Evolutionary conservation across 2,888 invertebrate genomes (phyloP), one percentile per base, ranked within the genome.

Genomic region (Trilocha varians): DNA sequence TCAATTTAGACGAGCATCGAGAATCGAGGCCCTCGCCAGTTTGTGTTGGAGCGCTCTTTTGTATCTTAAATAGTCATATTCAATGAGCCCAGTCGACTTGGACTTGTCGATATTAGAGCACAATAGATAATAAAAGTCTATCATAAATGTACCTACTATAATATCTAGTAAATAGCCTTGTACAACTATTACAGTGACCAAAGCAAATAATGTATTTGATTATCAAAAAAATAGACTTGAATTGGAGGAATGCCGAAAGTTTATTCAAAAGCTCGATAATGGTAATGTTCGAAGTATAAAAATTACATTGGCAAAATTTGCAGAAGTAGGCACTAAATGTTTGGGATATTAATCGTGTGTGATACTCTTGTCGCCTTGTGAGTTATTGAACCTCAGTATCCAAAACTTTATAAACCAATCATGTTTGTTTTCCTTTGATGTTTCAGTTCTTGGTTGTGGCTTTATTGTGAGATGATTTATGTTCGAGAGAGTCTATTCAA

Each of bases 21-120:
- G 14, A 18, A 36, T 18, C 13, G 36, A 14, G 16, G 34, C 16
- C 25, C 25, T 38, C 11, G 18, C 15, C 18, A 25, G 38, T 34
- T 25, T 13, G 42, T 47, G 47, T 39, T 45, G 32, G 38, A 38
- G 42, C 49, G 57, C 54, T 59, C 66, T 58, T 65, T 73, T 70
- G 70, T 70, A 54, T 57, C 54, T 43, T 65, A 63, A 66, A 66
- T 66, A 69, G 66, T 55, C 39, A 55, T 55, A 61, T 64, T 70
- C 54, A 71, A 71, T 69, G 53, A 57, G 59, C 50, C 64, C 59
- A 62, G 65, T 53, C 51, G 52, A 55, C 50, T 55, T 58, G 62
- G 48, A 68, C 73, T 65, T 66, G 52, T 65, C 68, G 59, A 68
- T 74, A 80, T 78, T 76, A 69, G 78, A 69, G 72, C 71, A 83